These are phyloP conservation scores for Saccopteryx bilineata DNA, from an alignment of 2,113 vertebrate genomes.

Conservation along the genomic window DNA sequence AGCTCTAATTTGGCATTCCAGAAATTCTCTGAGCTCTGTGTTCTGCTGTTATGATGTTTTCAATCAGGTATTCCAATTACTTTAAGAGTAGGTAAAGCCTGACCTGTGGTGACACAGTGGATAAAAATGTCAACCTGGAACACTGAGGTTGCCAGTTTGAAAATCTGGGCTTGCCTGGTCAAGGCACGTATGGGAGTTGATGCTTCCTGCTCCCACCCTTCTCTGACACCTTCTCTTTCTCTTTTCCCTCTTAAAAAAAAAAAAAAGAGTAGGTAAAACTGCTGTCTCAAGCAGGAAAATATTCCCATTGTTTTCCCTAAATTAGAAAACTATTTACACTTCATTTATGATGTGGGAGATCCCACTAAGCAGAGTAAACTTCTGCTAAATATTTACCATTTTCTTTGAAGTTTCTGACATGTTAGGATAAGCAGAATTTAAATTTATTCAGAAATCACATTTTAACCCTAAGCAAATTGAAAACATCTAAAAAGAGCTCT, in stretches of 20 bases:
- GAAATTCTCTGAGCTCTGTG: neutral
- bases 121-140: too few species aligned
- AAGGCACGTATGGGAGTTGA: too few species aligned
- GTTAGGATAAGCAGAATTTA: neutral
- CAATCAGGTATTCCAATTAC: neutral
- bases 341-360: neutral
- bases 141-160: too few species aligned
- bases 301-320: neutral
- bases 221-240: too few species aligned
- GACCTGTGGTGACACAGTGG: too few species aligned
- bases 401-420: constrained; percentile 29
- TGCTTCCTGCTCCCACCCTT: too few species aligned
- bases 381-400: constrained; percentile 36
- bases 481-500: constrained; percentile 33
- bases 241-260: too few species aligned
- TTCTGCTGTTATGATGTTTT: neutral
- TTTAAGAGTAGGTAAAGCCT: neutral
- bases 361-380: constrained; percentile 16
- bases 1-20: neutral
- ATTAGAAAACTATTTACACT: constrained; percentile 45
- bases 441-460: constrained; percentile 30
- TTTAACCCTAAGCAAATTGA: constrained; percentile 12
- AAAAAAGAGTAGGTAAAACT: neutral
- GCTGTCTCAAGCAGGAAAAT: neutral
- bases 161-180: too few species aligned